Percentiles rank a stretch among this genome's conserved stretches.
Conservation (phyloP, 2,797 vertebrate genomes). For the Oreochromis mossambicus region DNA sequence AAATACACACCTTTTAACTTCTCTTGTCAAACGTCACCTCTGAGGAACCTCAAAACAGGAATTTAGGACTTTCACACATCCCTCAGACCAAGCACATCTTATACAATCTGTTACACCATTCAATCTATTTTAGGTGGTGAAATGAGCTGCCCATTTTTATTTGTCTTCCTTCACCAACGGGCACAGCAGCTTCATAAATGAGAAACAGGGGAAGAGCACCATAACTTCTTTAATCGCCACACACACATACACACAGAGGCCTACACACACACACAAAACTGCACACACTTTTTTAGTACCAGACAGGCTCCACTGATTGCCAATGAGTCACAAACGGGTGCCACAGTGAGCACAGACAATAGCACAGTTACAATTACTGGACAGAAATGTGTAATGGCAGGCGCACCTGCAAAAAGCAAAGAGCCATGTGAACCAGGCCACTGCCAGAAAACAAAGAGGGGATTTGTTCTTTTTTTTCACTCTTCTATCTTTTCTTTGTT, state of each 20-base stretch:
- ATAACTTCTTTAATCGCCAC: not conserved
- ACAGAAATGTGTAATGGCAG: conserved; percentile 6
- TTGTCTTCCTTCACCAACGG: not conserved
- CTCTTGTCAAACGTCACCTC: not conserved
- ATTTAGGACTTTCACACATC: not conserved
- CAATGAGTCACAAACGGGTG: conserved; percentile 44
- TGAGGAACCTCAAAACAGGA: not conserved
- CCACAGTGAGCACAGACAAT: conserved; percentile 37
- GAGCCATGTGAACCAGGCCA: conserved; percentile 8
- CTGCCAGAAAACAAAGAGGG: conserved; percentile 38
- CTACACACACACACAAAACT: not conserved
- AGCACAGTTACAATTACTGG: conserved; percentile 15
- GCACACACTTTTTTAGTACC: not conserved
- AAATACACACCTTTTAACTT: not conserved
- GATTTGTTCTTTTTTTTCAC: conserved; percentile 13
- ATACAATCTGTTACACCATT: not conserved
- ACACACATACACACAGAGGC: not conserved
- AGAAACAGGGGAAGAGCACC: not conserved
- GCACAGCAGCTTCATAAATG: not conserved
- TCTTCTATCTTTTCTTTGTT: not conserved
- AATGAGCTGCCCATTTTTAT: not conserved
- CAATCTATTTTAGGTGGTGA: not conserved
- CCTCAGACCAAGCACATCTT: not conserved
- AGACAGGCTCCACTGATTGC: conserved; percentile 10
- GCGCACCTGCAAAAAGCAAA: conserved; percentile 47